These are phyloP conservation scores for Sisyra terminalis DNA, from an alignment of 2,888 invertebrate species.

Conservation along the genomic window DNA sequence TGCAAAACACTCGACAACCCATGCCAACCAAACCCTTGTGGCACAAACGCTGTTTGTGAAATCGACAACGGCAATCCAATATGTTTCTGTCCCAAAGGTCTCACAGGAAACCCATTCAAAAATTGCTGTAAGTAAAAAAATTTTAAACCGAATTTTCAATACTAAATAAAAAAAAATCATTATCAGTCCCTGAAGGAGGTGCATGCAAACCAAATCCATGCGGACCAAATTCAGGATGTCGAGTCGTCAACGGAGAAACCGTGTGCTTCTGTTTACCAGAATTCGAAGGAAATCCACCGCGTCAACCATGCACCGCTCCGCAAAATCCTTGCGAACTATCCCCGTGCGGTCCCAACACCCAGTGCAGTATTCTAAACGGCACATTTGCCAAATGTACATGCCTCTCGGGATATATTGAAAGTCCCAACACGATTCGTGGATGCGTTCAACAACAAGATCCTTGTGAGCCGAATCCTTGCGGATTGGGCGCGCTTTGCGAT, in stretches of 20 bases:
- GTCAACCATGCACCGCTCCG: slow-evolving; percentile 50
- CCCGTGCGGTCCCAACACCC: slow-evolving; percentile 78
- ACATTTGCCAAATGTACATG: slow-evolving; percentile 82
- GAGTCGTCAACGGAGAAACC: slow-evolving; percentile 55
- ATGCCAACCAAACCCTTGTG: slow-evolving; percentile 75
- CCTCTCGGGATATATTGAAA: slow-evolving; percentile 64
- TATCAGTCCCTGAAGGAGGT: slow-evolving; percentile 70
- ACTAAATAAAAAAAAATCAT: slow-evolving; percentile 4
- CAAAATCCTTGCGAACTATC: slow-evolving; percentile 69
- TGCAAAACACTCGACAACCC: slow-evolving; percentile 63
- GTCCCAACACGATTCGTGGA: slow-evolving; percentile 74
- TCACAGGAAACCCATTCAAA: slow-evolving; percentile 81
- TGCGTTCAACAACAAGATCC: slow-evolving; percentile 64
- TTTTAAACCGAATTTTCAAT: background rate
- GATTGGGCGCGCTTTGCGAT: slow-evolving; percentile 62
- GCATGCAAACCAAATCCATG: slow-evolving; percentile 71
- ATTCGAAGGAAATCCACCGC: slow-evolving; percentile 71
- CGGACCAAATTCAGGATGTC: slow-evolving; percentile 69
- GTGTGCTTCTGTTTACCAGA: slow-evolving; percentile 79
- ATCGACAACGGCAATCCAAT: slow-evolving; percentile 72
- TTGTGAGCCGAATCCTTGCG: slow-evolving; percentile 72
- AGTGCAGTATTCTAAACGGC: slow-evolving; percentile 58
- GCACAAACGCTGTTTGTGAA: slow-evolving; percentile 70
- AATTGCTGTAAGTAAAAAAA: slow-evolving; percentile 62
- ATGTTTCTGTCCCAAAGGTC: slow-evolving; percentile 76